Evolutionary conservation across 2,888 invertebrate genomes (phyloP).

Genomic region (Andrena camellia): DNA sequence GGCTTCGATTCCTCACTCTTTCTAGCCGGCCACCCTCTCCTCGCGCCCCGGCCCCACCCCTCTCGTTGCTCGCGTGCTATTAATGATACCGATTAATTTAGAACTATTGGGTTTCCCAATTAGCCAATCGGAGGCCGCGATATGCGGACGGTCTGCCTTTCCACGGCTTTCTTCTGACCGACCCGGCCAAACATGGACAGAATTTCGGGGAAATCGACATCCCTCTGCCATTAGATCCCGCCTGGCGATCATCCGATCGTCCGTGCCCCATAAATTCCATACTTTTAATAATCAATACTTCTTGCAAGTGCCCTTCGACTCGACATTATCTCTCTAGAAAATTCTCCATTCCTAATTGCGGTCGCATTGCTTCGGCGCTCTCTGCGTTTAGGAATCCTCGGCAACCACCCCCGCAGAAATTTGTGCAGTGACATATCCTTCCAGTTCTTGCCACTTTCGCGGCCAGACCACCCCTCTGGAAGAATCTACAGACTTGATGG

Average conservation of each 20-base stretch:
- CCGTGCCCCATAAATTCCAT: too few species aligned
- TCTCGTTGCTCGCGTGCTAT: slow-evolving; percentile 76
- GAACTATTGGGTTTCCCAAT: slow-evolving; percentile 85
- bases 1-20: slow-evolving; percentile 72
- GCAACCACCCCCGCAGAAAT: too few species aligned
- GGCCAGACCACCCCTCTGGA: too few species aligned
- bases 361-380: too few species aligned
- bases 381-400: too few species aligned
- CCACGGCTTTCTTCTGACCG: slow-evolving; percentile 61
- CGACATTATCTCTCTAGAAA: too few species aligned
- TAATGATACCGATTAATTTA: slow-evolving; percentile 85
- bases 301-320: background rate
- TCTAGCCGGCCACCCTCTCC: slow-evolving; percentile 70
- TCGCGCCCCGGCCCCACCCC: slow-evolving; percentile 57
- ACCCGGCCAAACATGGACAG: slow-evolving; percentile 68
- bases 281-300: background rate
- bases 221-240: slow-evolving; percentile 8
- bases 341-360: too few species aligned
- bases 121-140: slow-evolving; percentile 82
- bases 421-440: too few species aligned
- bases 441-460: too few species aligned
- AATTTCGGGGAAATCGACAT: slow-evolving; percentile 54
- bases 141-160: slow-evolving; percentile 63
- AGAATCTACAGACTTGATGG: too few species aligned
- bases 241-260: background rate